Evolutionary conservation across 2,797 vertebrate species (phyloP).

Genomic region (Lagocephalus sceleratus): DNA sequence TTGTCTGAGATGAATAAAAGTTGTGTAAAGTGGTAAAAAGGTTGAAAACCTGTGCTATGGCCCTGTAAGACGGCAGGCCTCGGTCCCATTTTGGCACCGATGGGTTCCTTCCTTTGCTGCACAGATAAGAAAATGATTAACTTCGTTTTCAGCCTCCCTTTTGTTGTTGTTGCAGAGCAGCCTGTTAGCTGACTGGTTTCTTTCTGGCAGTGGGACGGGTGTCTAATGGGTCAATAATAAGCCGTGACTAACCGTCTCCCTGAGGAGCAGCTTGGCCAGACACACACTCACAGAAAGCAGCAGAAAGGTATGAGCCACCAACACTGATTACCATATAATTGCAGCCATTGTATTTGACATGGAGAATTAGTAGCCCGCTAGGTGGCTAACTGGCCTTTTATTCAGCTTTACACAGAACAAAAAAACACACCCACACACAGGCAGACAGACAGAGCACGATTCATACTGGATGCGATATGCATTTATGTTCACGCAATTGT

Average conservation of each 20-base stretch:
- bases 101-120: constrained; percentile 28
- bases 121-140: constrained; percentile 49
- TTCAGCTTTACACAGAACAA: constrained; percentile 58
- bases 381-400: constrained; percentile 79
- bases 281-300: constrained; percentile 72
- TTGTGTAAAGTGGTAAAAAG: constrained; percentile 8
- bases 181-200: constrained; percentile 63
- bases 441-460: constrained; percentile 37
- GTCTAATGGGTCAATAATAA: constrained; percentile 81
- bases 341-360: constrained; percentile 85
- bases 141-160: constrained; percentile 36
- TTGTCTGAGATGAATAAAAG: not conserved
- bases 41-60: not conserved
- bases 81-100: constrained; percentile 7
- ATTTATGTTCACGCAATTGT: constrained; percentile 23
- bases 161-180: constrained; percentile 49
- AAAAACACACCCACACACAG: constrained; percentile 46
- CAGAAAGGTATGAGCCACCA: constrained; percentile 80
- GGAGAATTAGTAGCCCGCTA: constrained; percentile 79
- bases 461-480: constrained; percentile 30
- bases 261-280: constrained; percentile 77
- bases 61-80: not conserved
- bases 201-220: constrained; percentile 73
- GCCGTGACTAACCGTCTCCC: constrained; percentile 80
- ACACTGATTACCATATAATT: constrained; percentile 93